Evolutionary conservation across 64 coral and sea anemone genomes (phyloP).

Genomic region (Platygyra sinensis): DNA sequence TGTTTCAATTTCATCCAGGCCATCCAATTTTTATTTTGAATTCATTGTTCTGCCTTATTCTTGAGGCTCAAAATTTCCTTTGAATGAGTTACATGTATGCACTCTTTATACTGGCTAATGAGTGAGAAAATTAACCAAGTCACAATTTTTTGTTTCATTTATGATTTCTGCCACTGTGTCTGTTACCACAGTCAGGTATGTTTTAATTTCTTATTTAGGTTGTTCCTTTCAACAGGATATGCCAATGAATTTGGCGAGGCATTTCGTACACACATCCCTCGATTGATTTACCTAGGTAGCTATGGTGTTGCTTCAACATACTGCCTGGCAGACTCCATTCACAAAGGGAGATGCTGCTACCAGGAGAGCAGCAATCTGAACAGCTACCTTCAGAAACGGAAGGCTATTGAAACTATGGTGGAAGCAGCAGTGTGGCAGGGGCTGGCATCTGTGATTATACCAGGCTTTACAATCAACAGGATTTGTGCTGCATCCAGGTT

Average conservation of each 20-base stretch:
- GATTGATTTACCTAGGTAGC: slow-evolving; percentile 78
- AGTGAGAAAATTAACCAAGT: too few relatives aligned
- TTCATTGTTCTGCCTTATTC: too few relatives aligned
- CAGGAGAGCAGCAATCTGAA: slow-evolving; percentile 44
- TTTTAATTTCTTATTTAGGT: not conserved
- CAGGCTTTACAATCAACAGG: slow-evolving; percentile 97
- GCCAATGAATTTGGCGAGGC: slow-evolving; percentile 97
- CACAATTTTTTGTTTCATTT: too few relatives aligned
- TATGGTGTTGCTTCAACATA: slow-evolving; percentile 88
- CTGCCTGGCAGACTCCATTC: slow-evolving; percentile 81
- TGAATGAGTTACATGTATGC: too few relatives aligned
- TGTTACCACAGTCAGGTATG: not conserved
- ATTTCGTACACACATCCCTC: slow-evolving; percentile 87
- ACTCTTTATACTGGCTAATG: too few relatives aligned
- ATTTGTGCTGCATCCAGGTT: slow-evolving; percentile 74
- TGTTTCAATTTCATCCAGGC: too few relatives aligned
- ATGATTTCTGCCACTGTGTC: not conserved
- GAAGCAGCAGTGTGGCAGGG: slow-evolving; percentile 96
- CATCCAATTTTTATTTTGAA: too few relatives aligned
- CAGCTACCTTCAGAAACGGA: slow-evolving; percentile 18
- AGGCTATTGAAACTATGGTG: slow-evolving; percentile 62
- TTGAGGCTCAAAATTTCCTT: too few relatives aligned
- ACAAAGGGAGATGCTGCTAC: slow-evolving; percentile 75
- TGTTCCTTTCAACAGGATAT: slow-evolving; percentile 65
- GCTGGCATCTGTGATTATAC: slow-evolving; percentile 93